A percentile compares a stretch with the other conserved stretches of the same genome.
These are phyloP conservation scores for Bursaphelenchus mucronatus DNA, from an alignment of 1,140 invertebrate species.

Conservation along the genomic window DNA sequence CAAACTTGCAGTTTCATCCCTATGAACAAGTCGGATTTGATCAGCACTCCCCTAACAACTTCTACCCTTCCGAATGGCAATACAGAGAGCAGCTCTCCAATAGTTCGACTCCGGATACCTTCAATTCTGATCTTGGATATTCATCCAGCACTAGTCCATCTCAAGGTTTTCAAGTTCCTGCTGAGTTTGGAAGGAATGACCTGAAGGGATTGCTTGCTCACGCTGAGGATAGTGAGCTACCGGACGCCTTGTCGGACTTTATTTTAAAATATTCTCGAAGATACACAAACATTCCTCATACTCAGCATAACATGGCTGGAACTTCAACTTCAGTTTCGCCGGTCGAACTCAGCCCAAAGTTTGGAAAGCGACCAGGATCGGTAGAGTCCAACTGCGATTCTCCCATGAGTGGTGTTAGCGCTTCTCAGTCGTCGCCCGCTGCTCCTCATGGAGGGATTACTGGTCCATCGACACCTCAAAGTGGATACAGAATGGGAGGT, in stretches of 20 bases:
- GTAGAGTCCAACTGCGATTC: conserved; percentile 32
- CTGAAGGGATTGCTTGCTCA: conserved; percentile 20
- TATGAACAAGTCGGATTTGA: conserved; percentile 13
- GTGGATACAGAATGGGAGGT: conserved; percentile 32
- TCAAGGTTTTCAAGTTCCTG: background rate
- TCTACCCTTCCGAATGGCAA: too few species aligned
- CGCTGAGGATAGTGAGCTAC: conserved; percentile 46
- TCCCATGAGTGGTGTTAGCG: conserved; percentile 45
- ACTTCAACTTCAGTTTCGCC: conserved; percentile 11
- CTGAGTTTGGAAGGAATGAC: conserved; percentile 13
- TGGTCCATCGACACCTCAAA: conserved; percentile 22
- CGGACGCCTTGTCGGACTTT: conserved; percentile 58
- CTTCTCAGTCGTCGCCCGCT: conserved; percentile 41
- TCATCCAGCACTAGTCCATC: conserved; percentile 23
- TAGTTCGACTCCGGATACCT: conserved; percentile 48
- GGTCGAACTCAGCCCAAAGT: conserved; percentile 5
- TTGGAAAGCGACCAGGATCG: conserved; percentile 13
- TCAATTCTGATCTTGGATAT: conserved; percentile 37
- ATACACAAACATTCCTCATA: conserved; percentile 22
- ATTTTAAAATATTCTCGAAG: conserved; percentile 59
- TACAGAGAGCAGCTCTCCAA: conserved; percentile 29
- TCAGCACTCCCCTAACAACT: too few species aligned
- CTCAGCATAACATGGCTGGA: background rate
- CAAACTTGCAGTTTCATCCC: conserved; percentile 18
- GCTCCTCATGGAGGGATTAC: conserved; percentile 37